phyloP scores from a whole-genome alignment of 2,113 vertebrate species.

The Mandrillus leucophaeus region DNA sequence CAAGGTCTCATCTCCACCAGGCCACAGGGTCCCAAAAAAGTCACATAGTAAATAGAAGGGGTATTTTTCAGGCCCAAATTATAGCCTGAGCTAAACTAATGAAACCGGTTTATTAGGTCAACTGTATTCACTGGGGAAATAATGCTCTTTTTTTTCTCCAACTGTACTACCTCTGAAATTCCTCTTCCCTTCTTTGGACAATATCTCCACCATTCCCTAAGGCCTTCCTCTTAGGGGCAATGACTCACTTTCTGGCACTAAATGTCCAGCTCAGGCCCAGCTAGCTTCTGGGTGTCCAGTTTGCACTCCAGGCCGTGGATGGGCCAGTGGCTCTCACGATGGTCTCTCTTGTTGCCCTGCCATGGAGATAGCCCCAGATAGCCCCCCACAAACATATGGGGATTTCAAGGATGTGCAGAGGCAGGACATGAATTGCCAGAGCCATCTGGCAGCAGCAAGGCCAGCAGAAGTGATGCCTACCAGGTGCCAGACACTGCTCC shows the following conservation, averaged over 20 bases:
- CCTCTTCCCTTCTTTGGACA: not conserved
- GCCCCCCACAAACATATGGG: not conserved
- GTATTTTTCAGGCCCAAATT: not conserved
- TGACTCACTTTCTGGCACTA: not conserved
- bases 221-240: not conserved
- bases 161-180: not conserved
- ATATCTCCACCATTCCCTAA: too few species aligned
- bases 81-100: not conserved
- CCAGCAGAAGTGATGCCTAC: accelerated
- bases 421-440: not conserved
- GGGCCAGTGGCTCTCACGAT: accelerated
- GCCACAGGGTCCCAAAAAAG: not conserved
- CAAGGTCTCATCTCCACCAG: not conserved
- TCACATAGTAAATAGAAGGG: not conserved
- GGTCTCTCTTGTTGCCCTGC: not conserved
- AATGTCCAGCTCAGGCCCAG: not conserved
- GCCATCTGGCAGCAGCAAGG: not conserved
- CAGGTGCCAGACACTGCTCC: too few species aligned
- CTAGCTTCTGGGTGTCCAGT: not conserved
- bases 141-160: not conserved
- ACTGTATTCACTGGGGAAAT: not conserved
- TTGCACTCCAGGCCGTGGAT: accelerated
- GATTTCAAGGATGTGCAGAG: accelerated
- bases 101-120: not conserved
- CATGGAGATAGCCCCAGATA: accelerated